Evolutionary conservation across 2,113 vertebrate species (phyloP), one percentile per base, ranked within the genome.

Genomic region (Okapia johnstoni): DNA sequence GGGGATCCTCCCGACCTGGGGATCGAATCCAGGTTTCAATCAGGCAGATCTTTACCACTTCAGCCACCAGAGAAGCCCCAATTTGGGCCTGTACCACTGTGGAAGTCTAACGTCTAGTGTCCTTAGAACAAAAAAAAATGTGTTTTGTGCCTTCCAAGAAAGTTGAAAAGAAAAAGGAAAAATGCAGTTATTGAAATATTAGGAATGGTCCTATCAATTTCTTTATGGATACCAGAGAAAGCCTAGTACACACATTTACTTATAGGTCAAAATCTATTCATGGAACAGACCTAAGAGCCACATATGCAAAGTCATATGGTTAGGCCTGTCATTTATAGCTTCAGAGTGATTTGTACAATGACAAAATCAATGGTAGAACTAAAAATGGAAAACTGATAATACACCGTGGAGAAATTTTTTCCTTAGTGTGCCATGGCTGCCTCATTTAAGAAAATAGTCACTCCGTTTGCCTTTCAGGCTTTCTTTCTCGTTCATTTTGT

Each of bases 61-160:
- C n/a, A 70, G 19, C n/a, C 63, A 17, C 16, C 10, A 70, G 63
- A 16, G n/a, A 70, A 70, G 66, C 9, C 66, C 66, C 0, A 1
- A 40, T 70, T 70, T 70, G 26, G 46, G 4, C 19, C 88, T 60
- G 6, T 57, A 19, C 16, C 43, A 30, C 30, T 57, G 0, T 50
- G 33, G 85, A 79, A 90, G 52, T 90, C 26, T 84, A 88, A 85
- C 8, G 11, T 25, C 26, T 63, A 17, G 5, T 70, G 17, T 73
- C 19, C 61, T 91, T 66, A 70, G 48, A 77, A 85, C 13, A 54
- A 54, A 79, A 43, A 0, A 30, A 55, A 83, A 36, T 25, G 4
- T 83, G 13, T 36, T 36, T 25, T 55, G 12, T 93, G 16, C 21
- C 25, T 96, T 98, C 83, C n/a, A 93, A 94, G 83, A 96, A 97